Evolutionary conservation across 2,797 vertebrate genomes (phyloP).

Genomic region (Poeciliopsis gracilis): DNA sequence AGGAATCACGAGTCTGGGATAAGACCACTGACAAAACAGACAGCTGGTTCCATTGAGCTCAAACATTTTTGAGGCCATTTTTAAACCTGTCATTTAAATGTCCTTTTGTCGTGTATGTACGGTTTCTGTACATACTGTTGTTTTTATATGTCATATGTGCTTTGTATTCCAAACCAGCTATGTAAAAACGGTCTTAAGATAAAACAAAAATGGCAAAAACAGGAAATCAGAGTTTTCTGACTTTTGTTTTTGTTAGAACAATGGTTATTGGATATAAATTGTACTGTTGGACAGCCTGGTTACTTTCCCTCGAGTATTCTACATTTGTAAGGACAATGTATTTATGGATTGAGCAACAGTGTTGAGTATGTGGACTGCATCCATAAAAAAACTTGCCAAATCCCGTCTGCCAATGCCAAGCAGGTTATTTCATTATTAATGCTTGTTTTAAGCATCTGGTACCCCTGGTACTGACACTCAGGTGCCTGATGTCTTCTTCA

Average conservation of each 20-base stretch:
- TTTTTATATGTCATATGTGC: background rate
- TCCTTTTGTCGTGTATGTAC: background rate
- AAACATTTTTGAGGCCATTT: background rate
- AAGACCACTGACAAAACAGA: constrained; percentile 1
- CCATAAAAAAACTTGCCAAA: too few relatives aligned
- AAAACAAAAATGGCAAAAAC: too few relatives aligned
- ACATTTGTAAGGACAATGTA: background rate
- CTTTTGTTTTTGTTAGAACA: background rate
- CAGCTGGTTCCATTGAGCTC: background rate
- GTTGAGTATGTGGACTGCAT: background rate
- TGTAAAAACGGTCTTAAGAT: background rate
- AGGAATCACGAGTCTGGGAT: constrained; percentile 9
- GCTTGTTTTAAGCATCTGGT: background rate
- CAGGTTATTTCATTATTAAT: background rate
- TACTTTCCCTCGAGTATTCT: background rate
- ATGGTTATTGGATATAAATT: background rate
- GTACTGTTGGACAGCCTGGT: background rate
- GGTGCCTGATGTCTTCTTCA: background rate
- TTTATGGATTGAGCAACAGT: background rate
- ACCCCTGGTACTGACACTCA: background rate
- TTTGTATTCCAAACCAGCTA: background rate
- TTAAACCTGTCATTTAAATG: too few relatives aligned
- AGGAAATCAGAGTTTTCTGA: background rate
- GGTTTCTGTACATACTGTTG: background rate
- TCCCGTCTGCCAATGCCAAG: background rate